Percentiles rank a stretch among this genome's conserved stretches.
phyloP scores from a whole-genome alignment of 2,888 invertebrate species.

The Ormyrus thymus region DNA sequence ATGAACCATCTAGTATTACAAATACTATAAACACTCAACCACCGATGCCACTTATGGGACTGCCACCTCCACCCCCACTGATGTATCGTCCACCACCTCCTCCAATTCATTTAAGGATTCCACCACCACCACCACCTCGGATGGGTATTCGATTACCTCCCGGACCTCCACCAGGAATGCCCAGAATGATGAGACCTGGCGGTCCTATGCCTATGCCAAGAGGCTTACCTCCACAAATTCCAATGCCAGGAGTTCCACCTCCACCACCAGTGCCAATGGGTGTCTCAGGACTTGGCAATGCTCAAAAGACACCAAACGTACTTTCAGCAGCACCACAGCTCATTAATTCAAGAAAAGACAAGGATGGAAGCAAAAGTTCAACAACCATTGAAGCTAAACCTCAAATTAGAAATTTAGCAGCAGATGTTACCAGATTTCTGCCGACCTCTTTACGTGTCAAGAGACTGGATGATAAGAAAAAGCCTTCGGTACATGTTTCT shows the following conservation, averaged over 20 bases:
- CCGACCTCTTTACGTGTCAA: conserved; percentile 95
- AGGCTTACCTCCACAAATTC: conserved; percentile 78
- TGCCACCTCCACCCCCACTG: conserved; percentile 77
- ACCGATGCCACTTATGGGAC: conserved; percentile 74
- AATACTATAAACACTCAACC: conserved; percentile 63
- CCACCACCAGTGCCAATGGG: conserved; percentile 67
- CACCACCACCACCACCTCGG: conserved; percentile 76
- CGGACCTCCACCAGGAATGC: conserved; percentile 80
- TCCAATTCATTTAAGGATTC: conserved; percentile 74
- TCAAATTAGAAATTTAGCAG: conserved; percentile 93
- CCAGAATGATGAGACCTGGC: conserved; percentile 79
- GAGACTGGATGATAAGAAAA: conserved; percentile 85
- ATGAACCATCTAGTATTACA: conserved; percentile 58
- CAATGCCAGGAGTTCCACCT: conserved; percentile 66
- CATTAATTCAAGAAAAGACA: conserved; percentile 82
- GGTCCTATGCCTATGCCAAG: conserved; percentile 81
- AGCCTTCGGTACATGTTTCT: conserved; percentile 73
- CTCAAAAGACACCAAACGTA: conserved; percentile 80
- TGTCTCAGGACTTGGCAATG: conserved; percentile 58
- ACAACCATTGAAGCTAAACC: conserved; percentile 97
- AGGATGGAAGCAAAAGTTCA: conserved; percentile 79
- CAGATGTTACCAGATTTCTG: conserved; percentile 96
- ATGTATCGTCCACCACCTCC: conserved; percentile 79
- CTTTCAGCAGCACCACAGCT: conserved; percentile 89
- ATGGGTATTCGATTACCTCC: conserved; percentile 77